Evolutionary conservation across 2,888 invertebrate species (phyloP).

Genomic region (Epinotia ramella): DNA sequence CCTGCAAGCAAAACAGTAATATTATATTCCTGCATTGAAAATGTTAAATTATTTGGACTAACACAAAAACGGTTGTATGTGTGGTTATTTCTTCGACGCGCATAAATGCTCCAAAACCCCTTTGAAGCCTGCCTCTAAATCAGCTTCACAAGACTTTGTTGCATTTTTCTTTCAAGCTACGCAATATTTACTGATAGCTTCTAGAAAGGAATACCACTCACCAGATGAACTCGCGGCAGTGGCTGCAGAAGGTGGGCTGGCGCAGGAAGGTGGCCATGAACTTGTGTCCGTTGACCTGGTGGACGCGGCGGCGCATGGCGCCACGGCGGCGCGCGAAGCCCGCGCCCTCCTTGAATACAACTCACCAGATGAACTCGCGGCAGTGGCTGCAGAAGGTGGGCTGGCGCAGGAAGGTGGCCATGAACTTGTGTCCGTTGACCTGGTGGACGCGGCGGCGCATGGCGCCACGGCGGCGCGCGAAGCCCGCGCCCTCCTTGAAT

Average conservation of each 20-base stretch:
- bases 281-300: slow-evolving; percentile 99
- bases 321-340: too few species aligned
- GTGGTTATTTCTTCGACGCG: neutral
- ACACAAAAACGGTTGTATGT: neutral
- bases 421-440: slow-evolving; percentile 95
- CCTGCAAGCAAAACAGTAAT: slow-evolving; percentile 87
- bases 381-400: slow-evolving; percentile 93
- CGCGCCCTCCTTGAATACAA: too few species aligned
- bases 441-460: too few species aligned
- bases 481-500: slow-evolving; percentile 47
- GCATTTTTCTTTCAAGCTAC: too few species aligned
- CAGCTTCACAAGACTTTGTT: too few species aligned
- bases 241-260: slow-evolving; percentile 99
- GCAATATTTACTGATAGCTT: too few species aligned
- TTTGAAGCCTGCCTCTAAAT: neutral
- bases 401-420: slow-evolving; percentile 99
- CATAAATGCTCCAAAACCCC: neutral
- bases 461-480: too few species aligned
- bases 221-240: slow-evolving; percentile 95
- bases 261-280: slow-evolving; percentile 99
- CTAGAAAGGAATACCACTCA: too few species aligned
- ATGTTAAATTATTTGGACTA: neutral
- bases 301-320: slow-evolving; percentile 87
- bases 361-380: slow-evolving; percentile 95
- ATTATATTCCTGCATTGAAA: neutral